A percentile compares a stretch with the other conserved stretches of the same genome.
Conservation (phyloP, 2,113 vertebrate genomes). For the Lampris incognitus region DNA sequence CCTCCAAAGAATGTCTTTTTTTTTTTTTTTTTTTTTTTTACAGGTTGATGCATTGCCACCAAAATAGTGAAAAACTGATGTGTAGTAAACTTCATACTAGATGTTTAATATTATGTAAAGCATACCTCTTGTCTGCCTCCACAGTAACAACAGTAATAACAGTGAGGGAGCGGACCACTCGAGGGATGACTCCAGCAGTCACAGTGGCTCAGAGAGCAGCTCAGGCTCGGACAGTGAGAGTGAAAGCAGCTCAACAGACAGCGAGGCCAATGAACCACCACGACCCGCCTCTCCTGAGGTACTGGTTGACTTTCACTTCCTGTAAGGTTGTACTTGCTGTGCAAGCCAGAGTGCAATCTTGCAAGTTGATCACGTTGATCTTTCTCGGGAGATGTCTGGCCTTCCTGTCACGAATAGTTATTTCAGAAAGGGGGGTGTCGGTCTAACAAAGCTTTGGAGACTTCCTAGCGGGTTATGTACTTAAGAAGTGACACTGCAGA, state of each 20-base stretch:
- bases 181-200: constrained; percentile 96
- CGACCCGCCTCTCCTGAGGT: constrained; percentile 94
- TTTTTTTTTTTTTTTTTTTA: too few species aligned
- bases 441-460: too few species aligned
- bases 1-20: too few species aligned
- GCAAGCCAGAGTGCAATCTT: background rate
- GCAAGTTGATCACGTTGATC: background rate
- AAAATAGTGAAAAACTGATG: too few species aligned
- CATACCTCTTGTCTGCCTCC: background rate
- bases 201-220: constrained; percentile 97
- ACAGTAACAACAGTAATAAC: constrained; percentile 81
- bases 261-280: constrained; percentile 93
- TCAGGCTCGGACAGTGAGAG: constrained; percentile 98
- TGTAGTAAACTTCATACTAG: too few species aligned
- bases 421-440: too few species aligned
- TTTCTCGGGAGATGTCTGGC: too few species aligned
- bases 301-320: constrained; percentile 21
- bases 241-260: constrained; percentile 97
- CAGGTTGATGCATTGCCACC: too few species aligned
- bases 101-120: background rate
- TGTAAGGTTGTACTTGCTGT: background rate
- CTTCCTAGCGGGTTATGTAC: too few species aligned
- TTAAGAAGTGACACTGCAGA: too few species aligned
- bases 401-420: too few species aligned
- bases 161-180: constrained; percentile 93